phyloP scores from a whole-genome alignment of 1,140 invertebrate genomes.

The Carposina sasakii region DNA sequence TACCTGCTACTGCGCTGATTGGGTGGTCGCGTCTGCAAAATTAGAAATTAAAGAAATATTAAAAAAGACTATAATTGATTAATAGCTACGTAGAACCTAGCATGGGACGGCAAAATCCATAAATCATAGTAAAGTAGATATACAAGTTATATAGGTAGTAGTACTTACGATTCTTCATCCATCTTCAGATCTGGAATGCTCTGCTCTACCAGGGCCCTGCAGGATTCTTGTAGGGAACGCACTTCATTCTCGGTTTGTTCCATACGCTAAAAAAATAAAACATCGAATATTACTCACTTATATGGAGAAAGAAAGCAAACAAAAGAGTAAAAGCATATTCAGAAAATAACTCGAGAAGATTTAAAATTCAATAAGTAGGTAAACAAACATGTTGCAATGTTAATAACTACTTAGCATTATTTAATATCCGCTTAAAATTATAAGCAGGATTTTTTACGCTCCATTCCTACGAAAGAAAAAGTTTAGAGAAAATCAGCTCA shows the following conservation, averaged over 20 bases:
- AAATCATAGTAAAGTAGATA: neutral
- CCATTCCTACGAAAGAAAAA: neutral
- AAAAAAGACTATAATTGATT: too few relatives aligned
- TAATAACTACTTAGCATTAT: too few relatives aligned
- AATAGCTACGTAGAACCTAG: neutral
- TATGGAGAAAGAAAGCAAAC: too few relatives aligned
- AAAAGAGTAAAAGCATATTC: too few relatives aligned
- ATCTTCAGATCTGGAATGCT: slow-evolving; percentile 58
- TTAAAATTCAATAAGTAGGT: too few relatives aligned
- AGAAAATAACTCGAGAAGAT: too few relatives aligned
- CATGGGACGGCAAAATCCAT: neutral
- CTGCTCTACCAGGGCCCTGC: slow-evolving; percentile 73
- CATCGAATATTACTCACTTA: neutral
- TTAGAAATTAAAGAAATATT: too few relatives aligned
- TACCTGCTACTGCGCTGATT: slow-evolving; percentile 40
- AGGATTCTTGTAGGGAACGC: slow-evolving; percentile 83
- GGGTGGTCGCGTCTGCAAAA: too few relatives aligned
- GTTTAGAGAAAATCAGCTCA: slow-evolving; percentile 12
- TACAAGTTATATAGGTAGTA: neutral
- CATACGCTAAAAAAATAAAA: slow-evolving; percentile 74
- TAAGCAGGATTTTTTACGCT: too few relatives aligned
- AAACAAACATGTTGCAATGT: too few relatives aligned
- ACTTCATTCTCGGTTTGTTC: slow-evolving; percentile 86
- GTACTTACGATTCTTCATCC: slow-evolving; percentile 57
- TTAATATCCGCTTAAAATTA: too few relatives aligned